Evolutionary conservation across 2,113 vertebrate species (phyloP).

Genomic region (Recurvirostra avosetta): DNA sequence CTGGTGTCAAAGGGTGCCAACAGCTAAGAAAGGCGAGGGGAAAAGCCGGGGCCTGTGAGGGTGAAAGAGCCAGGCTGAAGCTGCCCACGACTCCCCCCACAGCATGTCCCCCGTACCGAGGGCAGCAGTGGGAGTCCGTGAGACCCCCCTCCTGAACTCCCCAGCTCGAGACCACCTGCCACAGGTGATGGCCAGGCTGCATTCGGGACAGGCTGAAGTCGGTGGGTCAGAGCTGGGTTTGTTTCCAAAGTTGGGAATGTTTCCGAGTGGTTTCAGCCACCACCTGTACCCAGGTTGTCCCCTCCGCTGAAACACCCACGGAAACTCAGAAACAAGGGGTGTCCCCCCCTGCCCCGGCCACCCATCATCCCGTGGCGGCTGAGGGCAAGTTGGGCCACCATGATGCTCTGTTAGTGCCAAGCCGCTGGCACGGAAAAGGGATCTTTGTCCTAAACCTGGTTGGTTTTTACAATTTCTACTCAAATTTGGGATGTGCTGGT

Average conservation of each 20-base stretch:
- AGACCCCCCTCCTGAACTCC: fast-evolving
- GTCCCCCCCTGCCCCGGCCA: too few species aligned
- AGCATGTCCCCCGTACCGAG: fast-evolving
- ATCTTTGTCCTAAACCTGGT: neutral
- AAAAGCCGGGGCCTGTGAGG: neutral
- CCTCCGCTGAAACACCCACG: neutral
- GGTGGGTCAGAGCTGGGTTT: fast-evolving
- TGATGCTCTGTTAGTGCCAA: neutral
- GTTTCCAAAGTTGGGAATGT: neutral
- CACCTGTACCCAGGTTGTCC: fast-evolving
- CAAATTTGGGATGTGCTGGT: neutral
- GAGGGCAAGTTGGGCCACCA: fast-evolving
- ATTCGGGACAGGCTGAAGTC: neutral
- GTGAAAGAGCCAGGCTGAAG: neutral
- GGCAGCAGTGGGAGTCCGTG: fast-evolving
- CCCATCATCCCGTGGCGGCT: fast-evolving
- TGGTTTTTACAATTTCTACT: neutral
- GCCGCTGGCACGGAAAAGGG: neutral
- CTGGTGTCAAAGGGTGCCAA: neutral
- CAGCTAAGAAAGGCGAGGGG: neutral
- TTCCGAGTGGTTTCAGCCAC: neutral
- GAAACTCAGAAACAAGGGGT: neutral
- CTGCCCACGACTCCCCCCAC: fast-evolving
- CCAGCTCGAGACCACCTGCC: fast-evolving
- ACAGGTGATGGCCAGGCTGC: neutral